Base-by-base conservation (phyloP, 1,140 invertebrate species). In the Gryon sp. region DNA sequence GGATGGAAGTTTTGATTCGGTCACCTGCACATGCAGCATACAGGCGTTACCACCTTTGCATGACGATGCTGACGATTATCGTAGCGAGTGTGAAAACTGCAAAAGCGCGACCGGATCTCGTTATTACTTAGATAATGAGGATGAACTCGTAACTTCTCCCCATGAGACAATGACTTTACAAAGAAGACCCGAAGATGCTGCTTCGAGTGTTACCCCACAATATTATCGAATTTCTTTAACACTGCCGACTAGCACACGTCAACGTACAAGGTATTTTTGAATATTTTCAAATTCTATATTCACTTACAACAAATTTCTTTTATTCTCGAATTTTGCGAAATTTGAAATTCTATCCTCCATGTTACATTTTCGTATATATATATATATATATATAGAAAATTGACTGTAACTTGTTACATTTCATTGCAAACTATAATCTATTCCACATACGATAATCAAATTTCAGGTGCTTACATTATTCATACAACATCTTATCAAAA, bases 61-160 rank as follows among this genome's bases (percentile, higher is more conserved):
- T 43, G 93, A 93, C 57, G 89, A 92, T 40, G 90, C 91, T 12
- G 93, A 94, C 78, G 93, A 94, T 85, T 94, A 94, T 81, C 90
- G 94, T 32, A 94, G 92, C 83, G 94, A 95, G 84, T 95, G 94
- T 85, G 94, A 95, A 85, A 95, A 95, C 87, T 95, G 94, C 86
- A 94, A 95, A 84, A 92, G 92, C 45, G 91, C 92, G 9, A 92
- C 90, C 60, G 92, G 92, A 59, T 92, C 92, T 55, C 89, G 91
- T 74, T 92, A 92, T 80, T 92, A 91, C 80, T 86, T 92, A 43
- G 88, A 91, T 80, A 90, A 91, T 34, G 91, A 93, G 53, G 89
- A 91, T 65, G 88, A 89, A 50, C 80, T 89, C 8, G 88, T 90
- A 18, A 86, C 89, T 16, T 88, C 87, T 45, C 88, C 90, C 15